A percentile compares a stretch with the other conserved stretches of the same genome.
Conservation (phyloP, 2,113 vertebrate species). For the Sebastes schlegelii region DNA sequence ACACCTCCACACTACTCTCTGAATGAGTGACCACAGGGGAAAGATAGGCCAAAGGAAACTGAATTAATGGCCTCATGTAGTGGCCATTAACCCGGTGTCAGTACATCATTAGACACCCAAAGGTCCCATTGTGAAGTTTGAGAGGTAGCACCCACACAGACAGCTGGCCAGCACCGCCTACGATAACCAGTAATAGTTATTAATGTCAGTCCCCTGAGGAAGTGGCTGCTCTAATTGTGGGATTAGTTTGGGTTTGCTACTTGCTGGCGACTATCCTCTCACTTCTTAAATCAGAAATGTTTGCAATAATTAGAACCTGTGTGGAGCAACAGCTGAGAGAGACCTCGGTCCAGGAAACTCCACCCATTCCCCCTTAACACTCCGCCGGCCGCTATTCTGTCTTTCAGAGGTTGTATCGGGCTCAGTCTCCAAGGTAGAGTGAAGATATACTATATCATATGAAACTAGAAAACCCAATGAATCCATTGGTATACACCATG, state of each 20-base stretch:
- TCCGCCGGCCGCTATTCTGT: too few species aligned
- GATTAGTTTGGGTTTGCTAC: not conserved
- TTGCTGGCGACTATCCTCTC: not conserved
- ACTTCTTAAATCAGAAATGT: not conserved
- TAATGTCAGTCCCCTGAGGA: constrained; percentile 3
- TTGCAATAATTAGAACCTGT: not conserved
- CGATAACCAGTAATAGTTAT: not conserved
- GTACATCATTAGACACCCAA: constrained; percentile 8
- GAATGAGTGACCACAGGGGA: not conserved
- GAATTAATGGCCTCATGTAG: constrained; percentile 1
- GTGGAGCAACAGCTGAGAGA: too few species aligned
- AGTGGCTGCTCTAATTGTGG: not conserved
- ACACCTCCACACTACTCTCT: not conserved
- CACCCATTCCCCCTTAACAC: too few species aligned
- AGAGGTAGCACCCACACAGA: constrained; percentile 9
- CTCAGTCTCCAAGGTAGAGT: too few species aligned
- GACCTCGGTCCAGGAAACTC: too few species aligned
- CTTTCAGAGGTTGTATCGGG: too few species aligned
- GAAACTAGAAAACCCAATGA: too few species aligned
- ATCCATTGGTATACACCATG: too few species aligned
- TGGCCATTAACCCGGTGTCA: not conserved
- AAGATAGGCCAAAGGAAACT: constrained; percentile 1
- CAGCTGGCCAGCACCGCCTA: not conserved
- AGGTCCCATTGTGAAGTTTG: constrained; percentile 25
- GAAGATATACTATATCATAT: too few species aligned